Conservation (phyloP, 2,797 vertebrate genomes). For the Ctenopoma multispine region DNA sequence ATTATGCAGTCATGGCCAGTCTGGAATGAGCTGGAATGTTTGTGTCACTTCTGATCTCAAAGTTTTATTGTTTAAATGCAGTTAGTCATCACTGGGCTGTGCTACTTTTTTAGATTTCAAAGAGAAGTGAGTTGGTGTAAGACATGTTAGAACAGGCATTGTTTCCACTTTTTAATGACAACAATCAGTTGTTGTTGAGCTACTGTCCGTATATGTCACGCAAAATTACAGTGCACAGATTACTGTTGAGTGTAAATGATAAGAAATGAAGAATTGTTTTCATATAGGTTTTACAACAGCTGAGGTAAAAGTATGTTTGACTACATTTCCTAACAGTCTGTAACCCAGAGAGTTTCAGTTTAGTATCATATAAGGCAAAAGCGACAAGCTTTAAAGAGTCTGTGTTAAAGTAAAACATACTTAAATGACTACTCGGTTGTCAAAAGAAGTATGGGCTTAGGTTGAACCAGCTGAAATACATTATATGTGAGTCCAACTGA, state of each 20-base stretch:
- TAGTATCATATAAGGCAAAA: neutral
- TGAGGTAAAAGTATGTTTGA: neutral
- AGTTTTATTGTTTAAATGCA: neutral
- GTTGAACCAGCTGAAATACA: neutral
- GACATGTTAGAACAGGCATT: neutral
- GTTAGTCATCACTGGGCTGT: neutral
- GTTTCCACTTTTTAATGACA: conserved; percentile 13
- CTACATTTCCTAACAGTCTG: neutral
- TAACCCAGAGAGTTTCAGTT: neutral
- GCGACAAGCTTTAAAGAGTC: neutral
- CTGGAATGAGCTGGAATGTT: neutral
- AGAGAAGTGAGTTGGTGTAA: neutral
- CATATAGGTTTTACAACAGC: conserved; percentile 3
- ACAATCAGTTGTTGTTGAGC: conserved; percentile 1
- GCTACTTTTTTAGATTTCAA: neutral
- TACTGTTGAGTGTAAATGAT: neutral
- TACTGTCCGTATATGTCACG: conserved; percentile 14
- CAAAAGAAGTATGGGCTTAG: neutral
- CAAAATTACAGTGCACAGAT: neutral
- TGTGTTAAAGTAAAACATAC: too few relatives aligned
- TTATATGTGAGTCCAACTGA: neutral
- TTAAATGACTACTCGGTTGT: neutral
- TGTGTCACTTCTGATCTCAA: neutral
- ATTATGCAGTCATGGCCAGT: neutral
- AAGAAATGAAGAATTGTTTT: neutral